Conservation (phyloP, 2,113 vertebrate genomes). For the Leptobrachium ailaonicum region DNA sequence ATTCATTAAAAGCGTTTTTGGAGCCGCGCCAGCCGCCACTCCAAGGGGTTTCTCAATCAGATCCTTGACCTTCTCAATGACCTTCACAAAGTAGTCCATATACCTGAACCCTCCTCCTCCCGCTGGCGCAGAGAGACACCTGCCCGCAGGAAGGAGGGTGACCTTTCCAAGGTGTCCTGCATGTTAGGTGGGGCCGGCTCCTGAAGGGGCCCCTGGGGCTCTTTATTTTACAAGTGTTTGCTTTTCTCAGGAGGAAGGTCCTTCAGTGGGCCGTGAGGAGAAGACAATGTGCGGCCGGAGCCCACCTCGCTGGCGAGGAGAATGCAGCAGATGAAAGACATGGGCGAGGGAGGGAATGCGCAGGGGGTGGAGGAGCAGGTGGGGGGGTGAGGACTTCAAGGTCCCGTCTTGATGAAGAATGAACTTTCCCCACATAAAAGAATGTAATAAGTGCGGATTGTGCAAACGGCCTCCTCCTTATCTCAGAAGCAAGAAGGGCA, state of each 20-base stretch:
- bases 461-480: no score
- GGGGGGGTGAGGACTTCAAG: neutral
- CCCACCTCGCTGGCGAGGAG: neutral
- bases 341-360: no score
- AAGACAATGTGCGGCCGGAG: neutral
- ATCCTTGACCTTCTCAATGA: neutral
- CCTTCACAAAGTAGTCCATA: constrained; percentile 1
- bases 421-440: no score
- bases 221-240: neutral
- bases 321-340: neutral
- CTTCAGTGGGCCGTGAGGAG: neutral
- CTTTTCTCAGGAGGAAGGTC: constrained; percentile 19
- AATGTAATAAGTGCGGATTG: no score
- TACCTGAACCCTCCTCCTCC: neutral
- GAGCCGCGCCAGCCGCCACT: neutral
- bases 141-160: neutral
- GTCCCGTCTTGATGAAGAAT: neutral
- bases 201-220: neutral
- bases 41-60: neutral
- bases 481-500: no score
- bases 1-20: constrained; percentile 29
- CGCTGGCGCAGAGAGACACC: neutral
- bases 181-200: no score
- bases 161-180: neutral
- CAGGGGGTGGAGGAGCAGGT: neutral